These are phyloP conservation scores for Lasiurus cinereus DNA, from an alignment of 2,113 vertebrate genomes.

Conservation along the genomic window DNA sequence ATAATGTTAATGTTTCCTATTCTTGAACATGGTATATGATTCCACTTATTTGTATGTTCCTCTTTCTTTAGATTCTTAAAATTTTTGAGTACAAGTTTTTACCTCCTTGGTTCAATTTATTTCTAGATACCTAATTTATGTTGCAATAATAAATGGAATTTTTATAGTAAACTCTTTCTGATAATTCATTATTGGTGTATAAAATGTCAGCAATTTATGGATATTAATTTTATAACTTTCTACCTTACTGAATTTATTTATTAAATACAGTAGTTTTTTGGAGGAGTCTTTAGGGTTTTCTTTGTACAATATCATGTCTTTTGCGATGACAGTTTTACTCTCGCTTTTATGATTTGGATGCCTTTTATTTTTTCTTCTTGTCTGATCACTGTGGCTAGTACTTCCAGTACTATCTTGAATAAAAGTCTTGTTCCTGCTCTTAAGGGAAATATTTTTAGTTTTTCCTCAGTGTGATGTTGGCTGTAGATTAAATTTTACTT, in stretches of 20 bases:
- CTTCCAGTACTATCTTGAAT: not conserved
- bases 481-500: not conserved
- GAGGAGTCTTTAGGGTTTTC: not conserved
- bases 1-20: not conserved
- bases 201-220: not conserved
- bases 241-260: not conserved
- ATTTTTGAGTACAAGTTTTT: not conserved
- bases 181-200: not conserved
- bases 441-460: not conserved
- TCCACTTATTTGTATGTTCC: not conserved
- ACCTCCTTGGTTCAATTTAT: not conserved
- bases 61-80: not conserved
- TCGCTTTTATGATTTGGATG: not conserved
- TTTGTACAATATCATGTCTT: not conserved
- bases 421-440: not conserved
- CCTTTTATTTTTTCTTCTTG: not conserved
- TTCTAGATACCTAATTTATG: not conserved
- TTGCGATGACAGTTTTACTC: not conserved
- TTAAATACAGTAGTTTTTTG: not conserved
- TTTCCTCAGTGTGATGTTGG: not conserved
- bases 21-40: not conserved
- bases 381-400: not conserved
- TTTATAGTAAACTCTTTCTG: not conserved
- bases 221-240: not conserved
- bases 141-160: not conserved